Evolutionary conservation across 2,113 vertebrate genomes (phyloP), one percentile per base, ranked within the genome.

Genomic region (Fregetta grallaria): DNA sequence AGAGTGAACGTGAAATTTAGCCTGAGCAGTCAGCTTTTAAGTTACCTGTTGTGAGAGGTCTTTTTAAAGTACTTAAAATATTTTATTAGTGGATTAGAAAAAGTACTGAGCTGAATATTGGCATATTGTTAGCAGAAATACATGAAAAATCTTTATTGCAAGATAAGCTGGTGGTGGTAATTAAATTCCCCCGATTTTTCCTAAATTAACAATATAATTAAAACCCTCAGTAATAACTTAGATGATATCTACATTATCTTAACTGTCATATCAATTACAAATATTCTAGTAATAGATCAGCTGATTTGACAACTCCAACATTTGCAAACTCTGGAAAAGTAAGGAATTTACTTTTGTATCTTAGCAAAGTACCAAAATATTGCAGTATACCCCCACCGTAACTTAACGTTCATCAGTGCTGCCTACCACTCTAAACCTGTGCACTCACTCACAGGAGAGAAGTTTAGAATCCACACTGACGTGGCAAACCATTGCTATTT

Each of bases 191-290:
- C 13, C 15, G 38, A 62, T 86, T 55, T 81, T 63, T 63, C 20
- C 29, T n/a, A 87, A 87, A 88, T 87, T 67, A 94, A 89, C 52
- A 81, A 59, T 27, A 13, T 29, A 77, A 95, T 93, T 93, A 94
- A 95, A 95, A 19, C 13, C 2, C 0, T 67, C 74, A 80, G 17
- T 74, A 91, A 45, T 42, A 92, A 42, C 26, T 40, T 70, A 29
- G 6, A 38, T 8, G 59, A 1, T 73, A 83, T n/a, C 58, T 58
- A 45, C 20, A 45, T 73, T 42, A 88, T 58, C 50, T 82, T 56
- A 86, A 55, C 23, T 81, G 50, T 21, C 3, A 0, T 6, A 86
- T 65, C 72, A 70, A 30, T 53, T 59, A 75, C 21, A 90, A 80
- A 86, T 40, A 81, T 44, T 59, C 40, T 23, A 77, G 38, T 14